A percentile compares a stretch with the other conserved stretches of the same genome.
Conservation (phyloP, 2,113 vertebrate genomes). For the Oncorhynchus clarkii region DNA sequence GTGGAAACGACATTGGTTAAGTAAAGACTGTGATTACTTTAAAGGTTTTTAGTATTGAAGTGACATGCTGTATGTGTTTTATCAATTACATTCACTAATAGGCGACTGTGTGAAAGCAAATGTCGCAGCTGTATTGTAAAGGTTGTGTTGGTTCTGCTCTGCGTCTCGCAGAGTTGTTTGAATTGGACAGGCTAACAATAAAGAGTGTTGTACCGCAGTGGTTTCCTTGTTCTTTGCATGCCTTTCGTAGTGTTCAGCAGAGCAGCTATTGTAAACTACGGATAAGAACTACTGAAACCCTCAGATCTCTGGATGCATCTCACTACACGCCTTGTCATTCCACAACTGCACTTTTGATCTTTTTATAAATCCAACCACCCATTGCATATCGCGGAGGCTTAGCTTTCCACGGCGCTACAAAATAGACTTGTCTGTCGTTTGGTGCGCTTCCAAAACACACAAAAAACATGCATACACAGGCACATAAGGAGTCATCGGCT, state of each 20-base stretch:
- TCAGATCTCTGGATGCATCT: constrained; percentile 49
- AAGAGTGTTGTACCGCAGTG: constrained; percentile 13
- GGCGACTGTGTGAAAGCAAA: constrained; percentile 10
- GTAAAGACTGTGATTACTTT: constrained; percentile 1
- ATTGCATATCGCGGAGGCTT: constrained; percentile 27
- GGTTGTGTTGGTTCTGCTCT: background rate
- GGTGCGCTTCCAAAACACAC: constrained; percentile 50
- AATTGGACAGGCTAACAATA: constrained; percentile 19
- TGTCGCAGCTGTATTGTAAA: background rate
- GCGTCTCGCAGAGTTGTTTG: constrained; percentile 10
- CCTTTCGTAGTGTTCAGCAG: constrained; percentile 48
- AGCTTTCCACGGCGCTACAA: constrained; percentile 35
- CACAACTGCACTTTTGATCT: constrained; percentile 30
- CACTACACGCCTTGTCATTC: constrained; percentile 42
- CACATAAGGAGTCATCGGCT: constrained; percentile 45
- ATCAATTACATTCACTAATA: constrained; percentile 33
- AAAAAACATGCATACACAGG: constrained; percentile 48
- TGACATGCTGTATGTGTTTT: constrained; percentile 21
- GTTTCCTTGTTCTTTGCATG: constrained; percentile 33
- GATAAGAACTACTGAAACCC: constrained; percentile 29
- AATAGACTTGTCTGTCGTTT: constrained; percentile 44
- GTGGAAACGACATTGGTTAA: constrained; percentile 3
- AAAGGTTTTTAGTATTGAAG: constrained; percentile 1
- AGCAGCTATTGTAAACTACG: constrained; percentile 40
- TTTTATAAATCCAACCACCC: constrained; percentile 39